Conservation (phyloP, 2,113 vertebrate species). For the Syngnathoides biaculeatus region DNA sequence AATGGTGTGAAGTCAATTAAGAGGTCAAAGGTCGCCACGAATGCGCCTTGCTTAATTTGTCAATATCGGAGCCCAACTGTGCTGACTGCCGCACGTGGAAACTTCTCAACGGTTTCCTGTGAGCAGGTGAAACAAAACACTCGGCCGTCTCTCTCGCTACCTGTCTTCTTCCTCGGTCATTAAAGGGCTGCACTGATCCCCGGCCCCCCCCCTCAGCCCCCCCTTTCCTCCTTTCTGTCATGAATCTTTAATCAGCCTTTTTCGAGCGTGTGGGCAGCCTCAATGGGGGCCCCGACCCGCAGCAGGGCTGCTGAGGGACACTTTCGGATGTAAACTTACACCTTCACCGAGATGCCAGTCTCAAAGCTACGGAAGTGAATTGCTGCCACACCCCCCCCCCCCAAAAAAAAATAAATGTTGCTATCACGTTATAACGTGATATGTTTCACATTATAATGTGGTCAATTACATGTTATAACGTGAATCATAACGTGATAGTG, state of each 20-base stretch:
- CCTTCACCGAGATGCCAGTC: conserved; percentile 27
- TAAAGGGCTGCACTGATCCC: conserved; percentile 12
- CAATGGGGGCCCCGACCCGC: conserved; percentile 41
- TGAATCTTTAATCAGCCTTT: conserved; percentile 61
- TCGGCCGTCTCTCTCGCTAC: conserved; percentile 3
- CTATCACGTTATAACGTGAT: too few species aligned
- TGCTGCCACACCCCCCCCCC: too few species aligned
- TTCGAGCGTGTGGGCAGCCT: conserved; percentile 44
- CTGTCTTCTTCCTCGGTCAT: conserved; percentile 31
- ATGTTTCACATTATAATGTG: too few species aligned
- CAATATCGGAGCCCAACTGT: not conserved
- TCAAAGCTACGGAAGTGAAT: not conserved
- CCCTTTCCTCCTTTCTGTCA: conserved; percentile 25
- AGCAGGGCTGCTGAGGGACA: conserved; percentile 46
- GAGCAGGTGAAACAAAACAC: conserved; percentile 7
- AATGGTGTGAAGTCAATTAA: not conserved
- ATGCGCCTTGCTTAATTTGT: not conserved
- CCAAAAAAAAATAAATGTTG: too few species aligned
- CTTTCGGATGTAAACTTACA: conserved; percentile 49
- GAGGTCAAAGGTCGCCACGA: not conserved
- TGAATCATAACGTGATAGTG: too few species aligned
- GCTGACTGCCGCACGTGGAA: conserved; percentile 11
- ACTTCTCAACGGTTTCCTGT: conserved; percentile 25
- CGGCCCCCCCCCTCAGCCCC: conserved; percentile 6
- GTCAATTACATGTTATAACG: too few species aligned